Base-by-base conservation (phyloP, 2,888 invertebrate genomes). In the Myopa tessellatipennis region DNA sequence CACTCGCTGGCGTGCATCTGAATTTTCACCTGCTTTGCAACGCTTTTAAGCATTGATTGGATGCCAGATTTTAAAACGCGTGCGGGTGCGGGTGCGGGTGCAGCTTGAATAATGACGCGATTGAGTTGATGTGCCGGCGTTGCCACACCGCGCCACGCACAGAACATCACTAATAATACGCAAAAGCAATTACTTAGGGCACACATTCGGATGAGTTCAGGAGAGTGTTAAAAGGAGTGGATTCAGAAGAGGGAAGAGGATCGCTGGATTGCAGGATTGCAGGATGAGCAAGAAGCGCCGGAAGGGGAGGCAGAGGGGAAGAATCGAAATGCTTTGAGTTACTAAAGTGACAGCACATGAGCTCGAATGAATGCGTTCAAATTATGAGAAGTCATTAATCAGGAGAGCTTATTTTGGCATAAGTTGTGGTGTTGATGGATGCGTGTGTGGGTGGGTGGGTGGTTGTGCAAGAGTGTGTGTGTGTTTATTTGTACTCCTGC, bases 341-440 rank as follows among this genome's bases (percentile, higher is more conserved):
- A 40, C 8, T 40, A 40, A 8, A 52, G 55, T 4, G 55, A 70
- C 74, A 52, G 7, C 18, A 16, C 50, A 65, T 50, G 36, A 18
- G 14, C n/a, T 16, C 16, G 61, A 55, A 34, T 61, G 73, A 74
- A 38, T 50, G 67, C 16, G 68, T 58, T 55, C 40, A 68, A 69
- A 69, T 75, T 75, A 69, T 69, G 75, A 75, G 69, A 69, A 75
- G 69, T 75, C 75, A 69, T 75, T 75, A 69, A 75, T 69, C 69
- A 58, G 36, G 40, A 75, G n/a, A 55, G 55, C 55, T 55, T 26
- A 55, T 55, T 63, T 63, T n/a, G n/a, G 63, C 61, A 5, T 52
- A 8, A 50, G 26, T 60, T n/a, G 45, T 63, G 34, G 36, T 45
- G 63, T 45, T 74, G 67, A 75, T 55, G 75, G 14, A 45, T 50